phyloP scores from a whole-genome alignment of 2,113 vertebrate genomes.

The Emydura subglobosa region DNA sequence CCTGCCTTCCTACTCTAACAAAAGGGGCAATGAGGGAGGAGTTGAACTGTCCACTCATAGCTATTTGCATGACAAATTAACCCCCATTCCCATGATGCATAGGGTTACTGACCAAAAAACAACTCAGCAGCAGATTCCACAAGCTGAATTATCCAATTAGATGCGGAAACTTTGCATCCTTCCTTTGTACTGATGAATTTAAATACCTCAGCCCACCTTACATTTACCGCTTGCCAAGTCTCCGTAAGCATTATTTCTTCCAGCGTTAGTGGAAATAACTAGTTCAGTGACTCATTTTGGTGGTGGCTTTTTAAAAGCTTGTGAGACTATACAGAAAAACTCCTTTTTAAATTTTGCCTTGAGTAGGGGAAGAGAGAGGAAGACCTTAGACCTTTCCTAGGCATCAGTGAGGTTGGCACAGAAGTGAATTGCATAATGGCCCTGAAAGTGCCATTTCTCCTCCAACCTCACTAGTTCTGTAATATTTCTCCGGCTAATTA shows the following conservation, averaged over 20 bases:
- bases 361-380: neutral
- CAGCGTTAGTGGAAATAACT: neutral
- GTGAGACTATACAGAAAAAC: neutral
- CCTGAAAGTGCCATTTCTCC: neutral
- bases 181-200: neutral
- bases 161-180: neutral
- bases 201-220: neutral
- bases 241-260: neutral
- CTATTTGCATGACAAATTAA: neutral
- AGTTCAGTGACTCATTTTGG: rapidly evolving
- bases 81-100: neutral
- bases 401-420: neutral
- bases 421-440: neutral
- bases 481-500: neutral
- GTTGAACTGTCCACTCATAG: neutral
- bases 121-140: neutral
- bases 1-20: conserved; percentile 30
- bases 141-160: neutral
- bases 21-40: neutral
- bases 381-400: neutral
- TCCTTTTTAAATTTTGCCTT: neutral
- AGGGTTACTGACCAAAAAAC: neutral
- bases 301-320: neutral
- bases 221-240: neutral
- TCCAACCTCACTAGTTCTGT: neutral